phyloP scores from a whole-genome alignment of 2,888 invertebrate genomes.

The Strigamia transsilvanica region DNA sequence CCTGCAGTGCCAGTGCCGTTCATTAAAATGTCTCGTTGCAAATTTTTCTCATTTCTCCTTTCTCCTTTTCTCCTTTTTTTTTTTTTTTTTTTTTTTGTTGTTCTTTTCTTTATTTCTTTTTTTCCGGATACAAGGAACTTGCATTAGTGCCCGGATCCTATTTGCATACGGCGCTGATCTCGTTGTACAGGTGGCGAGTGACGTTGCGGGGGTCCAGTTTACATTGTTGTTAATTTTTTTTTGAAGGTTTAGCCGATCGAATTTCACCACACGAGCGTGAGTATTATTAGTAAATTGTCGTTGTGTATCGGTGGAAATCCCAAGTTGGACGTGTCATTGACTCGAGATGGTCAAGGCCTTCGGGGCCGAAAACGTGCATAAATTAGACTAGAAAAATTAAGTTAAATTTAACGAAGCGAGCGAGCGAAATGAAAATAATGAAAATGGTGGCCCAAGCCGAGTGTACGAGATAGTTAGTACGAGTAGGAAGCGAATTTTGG shows the following conservation, averaged over 20 bases:
- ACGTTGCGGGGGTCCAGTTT: neutral
- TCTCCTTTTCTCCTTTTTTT: neutral
- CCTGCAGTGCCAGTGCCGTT: too few species aligned
- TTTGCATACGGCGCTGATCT: conserved; percentile 4
- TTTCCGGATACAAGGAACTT: neutral
- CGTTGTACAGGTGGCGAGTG: neutral
- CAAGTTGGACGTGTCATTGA: neutral
- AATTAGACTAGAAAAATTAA: neutral
- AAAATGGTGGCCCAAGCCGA: neutral
- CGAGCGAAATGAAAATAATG: neutral
- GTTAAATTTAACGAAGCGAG: too few species aligned
- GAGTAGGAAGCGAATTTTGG: neutral
- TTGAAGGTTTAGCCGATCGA: neutral
- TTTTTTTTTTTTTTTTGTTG: neutral
- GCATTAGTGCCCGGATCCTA: conserved; percentile 14
- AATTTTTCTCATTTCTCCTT: neutral
- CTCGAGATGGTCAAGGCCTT: neutral
- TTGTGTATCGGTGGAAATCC: too few species aligned
- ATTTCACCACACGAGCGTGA: too few species aligned
- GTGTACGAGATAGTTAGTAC: too few species aligned
- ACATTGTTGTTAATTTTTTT: neutral
- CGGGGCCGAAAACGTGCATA: neutral
- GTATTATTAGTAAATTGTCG: too few species aligned
- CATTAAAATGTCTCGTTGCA: neutral
- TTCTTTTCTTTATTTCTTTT: neutral